phyloP scores from a whole-genome alignment of 1,140 invertebrate species.

The Hirudo medicinalis region DNA sequence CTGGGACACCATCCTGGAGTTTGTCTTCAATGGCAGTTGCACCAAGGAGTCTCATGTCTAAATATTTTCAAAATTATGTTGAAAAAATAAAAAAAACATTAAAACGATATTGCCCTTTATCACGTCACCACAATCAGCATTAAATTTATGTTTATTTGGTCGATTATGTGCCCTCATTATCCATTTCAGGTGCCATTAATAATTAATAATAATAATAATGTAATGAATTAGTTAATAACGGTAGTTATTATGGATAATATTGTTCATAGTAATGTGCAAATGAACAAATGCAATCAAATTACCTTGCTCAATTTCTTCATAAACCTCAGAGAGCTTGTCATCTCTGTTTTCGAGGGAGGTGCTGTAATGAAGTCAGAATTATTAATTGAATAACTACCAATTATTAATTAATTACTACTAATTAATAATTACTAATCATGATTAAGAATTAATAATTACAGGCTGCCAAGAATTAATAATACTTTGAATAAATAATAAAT shows the following conservation, averaged over 20 bases:
- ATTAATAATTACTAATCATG: neutral
- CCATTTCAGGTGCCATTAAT: too few relatives aligned
- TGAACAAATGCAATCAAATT: too few relatives aligned
- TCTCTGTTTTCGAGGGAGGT: constrained; percentile 59
- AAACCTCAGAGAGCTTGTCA: constrained; percentile 54
- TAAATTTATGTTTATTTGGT: neutral
- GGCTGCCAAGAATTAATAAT: neutral
- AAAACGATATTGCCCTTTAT: constrained; percentile 16
- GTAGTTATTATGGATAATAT: too few relatives aligned
- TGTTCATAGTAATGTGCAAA: too few relatives aligned
- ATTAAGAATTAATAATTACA: neutral
- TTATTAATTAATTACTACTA: neutral
- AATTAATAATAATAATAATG: too few relatives aligned
- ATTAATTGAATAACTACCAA: neutral
- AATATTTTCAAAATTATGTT: too few relatives aligned
- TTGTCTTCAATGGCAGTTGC: constrained; percentile 75
- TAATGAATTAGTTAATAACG: too few relatives aligned
- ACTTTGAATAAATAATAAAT: too few relatives aligned
- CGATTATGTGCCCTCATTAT: neutral
- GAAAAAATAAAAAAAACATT: constrained; percentile 6
- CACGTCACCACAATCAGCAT: neutral
- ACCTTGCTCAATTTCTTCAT: constrained; percentile 20
- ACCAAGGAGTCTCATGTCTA: constrained; percentile 55
- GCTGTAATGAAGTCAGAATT: constrained; percentile 39
- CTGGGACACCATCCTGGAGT: constrained; percentile 64